Evolutionary conservation across 2,888 invertebrate genomes (phyloP).

Genomic region (Heteromyza rotundicornis): DNA sequence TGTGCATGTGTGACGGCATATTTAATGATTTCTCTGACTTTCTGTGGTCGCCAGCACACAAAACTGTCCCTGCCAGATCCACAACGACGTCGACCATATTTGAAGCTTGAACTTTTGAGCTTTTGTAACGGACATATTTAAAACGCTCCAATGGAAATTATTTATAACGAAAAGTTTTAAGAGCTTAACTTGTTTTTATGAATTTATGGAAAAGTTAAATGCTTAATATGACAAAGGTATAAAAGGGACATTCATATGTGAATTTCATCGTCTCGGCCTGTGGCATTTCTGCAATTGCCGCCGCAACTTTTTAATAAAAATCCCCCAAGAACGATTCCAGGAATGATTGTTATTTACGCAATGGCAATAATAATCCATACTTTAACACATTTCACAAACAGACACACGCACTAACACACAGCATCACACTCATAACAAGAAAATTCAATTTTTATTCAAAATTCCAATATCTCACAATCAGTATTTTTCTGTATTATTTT

Average conservation of each 20-base stretch:
- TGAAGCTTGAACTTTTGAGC: not conserved
- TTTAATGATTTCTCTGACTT: not conserved
- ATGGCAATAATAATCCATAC: conserved; percentile 51
- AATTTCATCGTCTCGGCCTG: too few relatives aligned
- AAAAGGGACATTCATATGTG: too few relatives aligned
- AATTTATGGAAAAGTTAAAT: not conserved
- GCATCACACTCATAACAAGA: conserved; percentile 3
- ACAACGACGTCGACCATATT: conserved; percentile 2
- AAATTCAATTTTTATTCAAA: conserved; percentile 45
- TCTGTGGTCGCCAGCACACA: not conserved
- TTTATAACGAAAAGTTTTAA: conserved; percentile 54
- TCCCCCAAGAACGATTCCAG: conserved; percentile 30
- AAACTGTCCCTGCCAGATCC: not conserved
- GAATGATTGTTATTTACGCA: conserved; percentile 57
- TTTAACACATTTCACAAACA: conserved; percentile 17
- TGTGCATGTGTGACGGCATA: not conserved
- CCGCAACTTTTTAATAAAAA: too few relatives aligned
- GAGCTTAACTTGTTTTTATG: conserved; percentile 43
- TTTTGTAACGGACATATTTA: conserved; percentile 52
- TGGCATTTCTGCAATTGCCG: conserved; percentile 18
- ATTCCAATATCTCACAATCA: conserved; percentile 42
- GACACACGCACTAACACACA: conserved; percentile 1
- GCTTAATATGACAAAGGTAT: conserved; percentile 45
- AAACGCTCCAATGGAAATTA: conserved; percentile 53
- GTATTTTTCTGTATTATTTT: conserved; percentile 19